A percentile compares a stretch with the other conserved stretches of the same genome.
Evolutionary conservation across 1,140 invertebrate genomes (phyloP).

Genomic region (Panagrolaimus sp.): DNA sequence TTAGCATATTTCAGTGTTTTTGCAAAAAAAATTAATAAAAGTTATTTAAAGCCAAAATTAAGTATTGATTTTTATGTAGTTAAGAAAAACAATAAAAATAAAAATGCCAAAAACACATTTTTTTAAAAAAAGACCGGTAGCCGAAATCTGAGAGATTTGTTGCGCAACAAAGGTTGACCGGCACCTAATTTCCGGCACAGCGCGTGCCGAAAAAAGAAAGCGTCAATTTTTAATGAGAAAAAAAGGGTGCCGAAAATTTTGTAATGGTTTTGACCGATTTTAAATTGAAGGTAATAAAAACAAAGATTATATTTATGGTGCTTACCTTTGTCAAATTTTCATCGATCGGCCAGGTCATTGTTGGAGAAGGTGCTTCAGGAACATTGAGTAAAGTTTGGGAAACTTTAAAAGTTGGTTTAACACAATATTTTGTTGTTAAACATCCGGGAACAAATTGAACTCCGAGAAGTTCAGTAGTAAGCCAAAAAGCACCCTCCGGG

Average conservation of each 20-base stretch:
- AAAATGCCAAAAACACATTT: too few species aligned
- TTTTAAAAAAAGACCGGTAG: too few species aligned
- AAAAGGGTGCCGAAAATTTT: not conserved
- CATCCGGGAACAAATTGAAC: not conserved
- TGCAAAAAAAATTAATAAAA: too few species aligned
- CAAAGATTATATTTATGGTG: not conserved
- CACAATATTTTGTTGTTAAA: constrained; percentile 7
- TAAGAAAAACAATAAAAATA: too few species aligned
- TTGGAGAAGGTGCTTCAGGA: not conserved
- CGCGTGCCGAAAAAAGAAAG: too few species aligned
- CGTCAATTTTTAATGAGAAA: too few species aligned
- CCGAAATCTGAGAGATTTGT: too few species aligned
- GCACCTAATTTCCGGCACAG: too few species aligned
- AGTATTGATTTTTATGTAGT: too few species aligned
- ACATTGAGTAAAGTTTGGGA: not conserved
- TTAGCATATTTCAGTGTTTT: too few species aligned
- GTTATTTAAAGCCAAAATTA: too few species aligned
- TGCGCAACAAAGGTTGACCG: too few species aligned
- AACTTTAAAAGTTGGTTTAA: constrained; percentile 3
- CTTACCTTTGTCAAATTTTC: constrained; percentile 17
- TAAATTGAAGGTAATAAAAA: not conserved
- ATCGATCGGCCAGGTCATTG: constrained; percentile 8
- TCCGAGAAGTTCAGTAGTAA: not conserved
- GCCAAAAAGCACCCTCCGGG: constrained; percentile 15
- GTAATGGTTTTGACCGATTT: constrained; percentile 12